phyloP scores from a whole-genome alignment of 2,888 invertebrate species.

The Thumatha senex region DNA sequence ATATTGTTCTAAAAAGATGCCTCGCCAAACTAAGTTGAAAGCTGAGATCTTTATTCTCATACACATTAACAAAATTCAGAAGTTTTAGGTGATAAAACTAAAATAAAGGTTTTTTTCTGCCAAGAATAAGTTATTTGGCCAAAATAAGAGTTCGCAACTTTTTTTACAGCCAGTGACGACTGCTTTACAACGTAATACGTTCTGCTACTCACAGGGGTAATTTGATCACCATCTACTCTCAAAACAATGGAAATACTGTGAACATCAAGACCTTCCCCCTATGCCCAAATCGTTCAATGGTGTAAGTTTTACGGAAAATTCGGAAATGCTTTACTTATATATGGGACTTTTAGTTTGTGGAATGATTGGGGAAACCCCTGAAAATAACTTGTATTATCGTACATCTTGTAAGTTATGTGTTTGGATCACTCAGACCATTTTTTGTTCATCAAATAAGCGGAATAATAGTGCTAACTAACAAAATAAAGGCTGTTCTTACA shows the following conservation, averaged over 20 bases:
- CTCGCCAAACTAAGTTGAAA: background rate
- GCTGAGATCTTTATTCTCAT: conserved; percentile 2
- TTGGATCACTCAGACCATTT: too few species aligned
- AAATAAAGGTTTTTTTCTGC: conserved; percentile 14
- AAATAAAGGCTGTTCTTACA: too few species aligned
- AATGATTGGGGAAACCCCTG: conserved; percentile 27
- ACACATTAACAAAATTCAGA: background rate
- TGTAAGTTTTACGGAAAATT: conserved; percentile 14
- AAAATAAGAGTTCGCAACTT: conserved; percentile 10
- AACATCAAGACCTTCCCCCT: conserved; percentile 14
- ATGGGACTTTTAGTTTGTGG: conserved; percentile 25
- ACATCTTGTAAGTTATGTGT: too few species aligned
- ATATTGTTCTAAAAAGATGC: too few species aligned
- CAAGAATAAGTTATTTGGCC: conserved; percentile 18
- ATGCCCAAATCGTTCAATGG: conserved; percentile 8
- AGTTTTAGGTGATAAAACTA: conserved; percentile 5
- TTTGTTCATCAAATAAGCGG: too few species aligned
- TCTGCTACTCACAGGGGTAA: conserved; percentile 13
- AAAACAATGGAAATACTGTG: conserved; percentile 26
- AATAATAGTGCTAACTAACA: too few species aligned
- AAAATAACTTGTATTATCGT: too few species aligned
- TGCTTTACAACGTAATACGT: background rate
- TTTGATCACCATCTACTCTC: conserved; percentile 16
- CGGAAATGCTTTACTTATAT: conserved; percentile 13
- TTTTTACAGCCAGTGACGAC: conserved; percentile 18